Evolutionary conservation across 2,888 invertebrate genomes (phyloP).

Genomic region (Julus scanicus): DNA sequence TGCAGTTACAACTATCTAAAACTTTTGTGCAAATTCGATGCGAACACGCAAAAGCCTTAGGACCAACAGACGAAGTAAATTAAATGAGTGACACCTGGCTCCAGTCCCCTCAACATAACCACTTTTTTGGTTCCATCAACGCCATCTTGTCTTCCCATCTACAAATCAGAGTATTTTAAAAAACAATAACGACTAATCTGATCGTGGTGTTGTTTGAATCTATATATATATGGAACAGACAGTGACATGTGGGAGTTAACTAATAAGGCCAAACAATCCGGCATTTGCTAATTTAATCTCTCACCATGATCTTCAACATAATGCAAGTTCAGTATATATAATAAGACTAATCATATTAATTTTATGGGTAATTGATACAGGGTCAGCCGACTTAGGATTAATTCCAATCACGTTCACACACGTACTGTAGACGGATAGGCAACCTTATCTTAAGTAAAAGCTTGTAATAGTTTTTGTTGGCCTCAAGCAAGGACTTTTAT

Average conservation of each 20-base stretch:
- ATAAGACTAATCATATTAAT: slow-evolving; percentile 38
- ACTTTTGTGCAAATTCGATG: background rate
- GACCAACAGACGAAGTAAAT: background rate
- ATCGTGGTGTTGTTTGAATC: background rate
- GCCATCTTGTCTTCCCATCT: slow-evolving; percentile 43
- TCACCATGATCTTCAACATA: background rate
- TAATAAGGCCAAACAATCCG: background rate
- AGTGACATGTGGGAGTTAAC: background rate
- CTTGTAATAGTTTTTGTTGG: slow-evolving; percentile 37
- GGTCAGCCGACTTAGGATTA: slow-evolving; percentile 10
- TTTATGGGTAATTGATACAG: slow-evolving; percentile 27
- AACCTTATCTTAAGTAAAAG: slow-evolving; percentile 32
- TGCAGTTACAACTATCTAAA: slow-evolving; percentile 7
- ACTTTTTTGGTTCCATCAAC: background rate
- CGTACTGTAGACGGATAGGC: background rate
- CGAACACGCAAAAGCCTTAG: background rate
- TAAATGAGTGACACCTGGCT: background rate
- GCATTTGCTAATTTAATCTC: slow-evolving; percentile 18
- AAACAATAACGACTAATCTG: slow-evolving; percentile 24
- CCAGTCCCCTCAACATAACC: background rate
- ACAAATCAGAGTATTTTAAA: slow-evolving; percentile 33
- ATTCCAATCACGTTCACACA: slow-evolving; percentile 32
- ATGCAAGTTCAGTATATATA: background rate
- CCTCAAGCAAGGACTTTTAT: slow-evolving; percentile 37
- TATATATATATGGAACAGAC: too few species aligned